A percentile compares a stretch with the other conserved stretches of the same genome.
Conservation (phyloP, 2,888 invertebrate genomes). For the Trissoscelio sp. region DNA sequence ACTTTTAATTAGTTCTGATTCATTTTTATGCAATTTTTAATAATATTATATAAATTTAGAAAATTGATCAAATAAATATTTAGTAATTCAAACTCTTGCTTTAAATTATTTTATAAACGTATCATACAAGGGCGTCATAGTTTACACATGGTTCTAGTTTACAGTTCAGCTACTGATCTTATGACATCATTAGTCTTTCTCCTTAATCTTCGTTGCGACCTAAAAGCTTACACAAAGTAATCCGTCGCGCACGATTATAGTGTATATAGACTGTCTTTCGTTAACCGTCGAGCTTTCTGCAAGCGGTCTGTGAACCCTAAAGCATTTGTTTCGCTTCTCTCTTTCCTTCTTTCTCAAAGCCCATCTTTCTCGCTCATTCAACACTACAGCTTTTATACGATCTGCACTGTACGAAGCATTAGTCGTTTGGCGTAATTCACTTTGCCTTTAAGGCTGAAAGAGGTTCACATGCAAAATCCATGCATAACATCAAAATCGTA, state of each 20-base stretch:
- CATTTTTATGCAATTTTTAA: too few species aligned
- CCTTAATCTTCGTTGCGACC: conserved; percentile 51
- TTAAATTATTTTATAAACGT: not conserved
- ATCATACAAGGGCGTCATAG: not conserved
- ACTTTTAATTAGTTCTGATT: too few species aligned
- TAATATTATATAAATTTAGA: too few species aligned
- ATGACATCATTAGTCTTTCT: conserved; percentile 61
- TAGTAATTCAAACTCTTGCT: too few species aligned
- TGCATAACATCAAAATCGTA: too few species aligned
- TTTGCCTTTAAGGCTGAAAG: conserved; percentile 73
- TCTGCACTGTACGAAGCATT: conserved; percentile 53
- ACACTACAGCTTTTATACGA: conserved; percentile 71
- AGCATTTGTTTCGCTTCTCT: conserved; percentile 53
- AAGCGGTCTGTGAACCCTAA: conserved; percentile 33
- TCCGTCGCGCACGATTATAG: conserved; percentile 70
- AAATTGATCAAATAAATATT: too few species aligned
- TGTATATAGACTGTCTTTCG: conserved; percentile 55
- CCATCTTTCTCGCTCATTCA: conserved; percentile 51
- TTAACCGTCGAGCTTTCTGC: conserved; percentile 58
- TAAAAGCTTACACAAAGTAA: conserved; percentile 62
- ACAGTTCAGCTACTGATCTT: conserved; percentile 33
- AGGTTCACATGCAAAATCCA: conserved; percentile 66
- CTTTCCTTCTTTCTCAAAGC: conserved; percentile 16
- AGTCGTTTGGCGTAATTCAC: conserved; percentile 73
- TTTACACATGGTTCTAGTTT: conserved; percentile 18